Percentiles rank a stretch among this genome's conserved stretches.
These are phyloP conservation scores for Pleuronectes platessa DNA, from an alignment of 2,113 vertebrate species.

Conservation along the genomic window DNA sequence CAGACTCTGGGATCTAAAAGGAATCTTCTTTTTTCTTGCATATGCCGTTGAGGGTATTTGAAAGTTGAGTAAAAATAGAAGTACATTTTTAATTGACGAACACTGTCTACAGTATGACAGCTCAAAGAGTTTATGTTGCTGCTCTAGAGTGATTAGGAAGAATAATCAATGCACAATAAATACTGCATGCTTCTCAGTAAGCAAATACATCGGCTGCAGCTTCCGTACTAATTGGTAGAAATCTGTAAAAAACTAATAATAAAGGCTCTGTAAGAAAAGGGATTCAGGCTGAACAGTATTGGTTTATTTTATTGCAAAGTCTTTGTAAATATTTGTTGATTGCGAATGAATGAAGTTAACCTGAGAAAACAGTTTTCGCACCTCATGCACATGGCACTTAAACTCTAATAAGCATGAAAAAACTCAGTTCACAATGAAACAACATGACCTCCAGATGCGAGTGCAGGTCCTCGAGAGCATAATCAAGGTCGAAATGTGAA, in stretches of 20 bases:
- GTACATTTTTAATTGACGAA: neutral
- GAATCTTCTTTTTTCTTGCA: neutral
- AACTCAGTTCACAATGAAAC: neutral
- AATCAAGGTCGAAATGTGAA: constrained; percentile 47
- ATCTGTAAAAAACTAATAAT: neutral
- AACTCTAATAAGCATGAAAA: neutral
- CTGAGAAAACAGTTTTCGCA: no score
- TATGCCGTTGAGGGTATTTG: no score
- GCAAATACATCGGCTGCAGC: constrained; percentile 6
- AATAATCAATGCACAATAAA: constrained; percentile 22
- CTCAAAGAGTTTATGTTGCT: constrained; percentile 1
- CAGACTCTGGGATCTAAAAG: constrained; percentile 30
- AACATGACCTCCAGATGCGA: constrained; percentile 13
- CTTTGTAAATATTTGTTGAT: neutral
- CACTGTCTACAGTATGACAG: neutral
- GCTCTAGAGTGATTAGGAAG: neutral
- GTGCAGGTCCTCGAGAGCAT: neutral
- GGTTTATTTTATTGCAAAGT: neutral
- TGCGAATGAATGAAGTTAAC: neutral
- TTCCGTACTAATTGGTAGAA: neutral
- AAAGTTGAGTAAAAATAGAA: neutral
- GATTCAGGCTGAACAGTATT: neutral
- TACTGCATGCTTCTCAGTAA: neutral
- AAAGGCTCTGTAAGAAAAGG: neutral
- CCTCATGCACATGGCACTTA: no score